A percentile compares a stretch with the other conserved stretches of the same genome.
Evolutionary conservation across 1,140 invertebrate species (phyloP).

Genomic region (Trialeurodes vaporariorum): DNA sequence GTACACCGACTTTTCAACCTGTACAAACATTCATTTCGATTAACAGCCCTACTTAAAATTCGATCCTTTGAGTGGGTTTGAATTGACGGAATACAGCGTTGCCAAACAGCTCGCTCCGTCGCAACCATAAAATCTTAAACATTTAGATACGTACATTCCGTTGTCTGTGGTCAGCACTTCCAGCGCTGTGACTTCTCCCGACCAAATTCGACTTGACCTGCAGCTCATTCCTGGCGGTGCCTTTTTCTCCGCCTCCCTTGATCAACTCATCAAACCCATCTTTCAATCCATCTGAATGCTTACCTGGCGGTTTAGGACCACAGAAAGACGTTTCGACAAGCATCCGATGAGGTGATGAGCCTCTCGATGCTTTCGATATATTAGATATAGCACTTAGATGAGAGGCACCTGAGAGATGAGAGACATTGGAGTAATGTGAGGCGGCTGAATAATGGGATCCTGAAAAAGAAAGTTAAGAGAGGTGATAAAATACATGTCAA

Average conservation of each 20-base stretch:
- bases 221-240: background rate
- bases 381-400: conserved; percentile 46
- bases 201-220: background rate
- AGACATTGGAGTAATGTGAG: conserved; percentile 18
- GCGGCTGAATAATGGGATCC: too few relatives aligned
- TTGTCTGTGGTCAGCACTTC: background rate
- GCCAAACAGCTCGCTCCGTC: too few relatives aligned
- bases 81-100: too few relatives aligned
- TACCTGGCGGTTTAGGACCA: conserved; percentile 45
- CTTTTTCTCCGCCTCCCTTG: too few relatives aligned
- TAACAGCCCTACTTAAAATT: too few relatives aligned
- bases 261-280: too few relatives aligned
- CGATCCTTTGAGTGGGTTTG: too few relatives aligned
- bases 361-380: conserved; percentile 43
- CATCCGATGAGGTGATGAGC: conserved; percentile 78
- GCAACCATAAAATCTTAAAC: too few relatives aligned
- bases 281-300: conserved; percentile 5
- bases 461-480: background rate
- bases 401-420: conserved; percentile 39
- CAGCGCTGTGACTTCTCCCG: background rate
- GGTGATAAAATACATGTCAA: too few relatives aligned
- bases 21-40: too few relatives aligned
- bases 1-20: too few relatives aligned
- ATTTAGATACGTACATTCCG: background rate
- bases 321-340: conserved; percentile 79